phyloP scores from a whole-genome alignment of 2,888 invertebrate species.

The Apodemia zela region DNA sequence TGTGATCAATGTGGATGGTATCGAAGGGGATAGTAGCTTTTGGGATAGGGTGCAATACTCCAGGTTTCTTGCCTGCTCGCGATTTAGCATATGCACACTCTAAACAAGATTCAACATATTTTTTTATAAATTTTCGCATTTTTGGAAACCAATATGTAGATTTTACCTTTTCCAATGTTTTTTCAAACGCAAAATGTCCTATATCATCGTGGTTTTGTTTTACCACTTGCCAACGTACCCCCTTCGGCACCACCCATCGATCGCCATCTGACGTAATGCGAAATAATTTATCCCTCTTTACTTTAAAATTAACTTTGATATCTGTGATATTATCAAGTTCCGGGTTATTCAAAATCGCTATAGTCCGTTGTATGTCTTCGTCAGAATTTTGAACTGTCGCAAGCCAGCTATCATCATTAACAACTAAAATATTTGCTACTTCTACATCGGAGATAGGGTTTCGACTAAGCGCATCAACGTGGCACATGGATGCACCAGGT shows the following conservation, averaged over 20 bases:
- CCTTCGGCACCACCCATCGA: conserved; percentile 29
- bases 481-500: conserved; percentile 12
- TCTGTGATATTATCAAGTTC: conserved; percentile 22
- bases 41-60: conserved; percentile 28
- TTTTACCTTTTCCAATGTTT: conserved; percentile 25
- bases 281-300: conserved; percentile 23
- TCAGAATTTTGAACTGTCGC: conserved; percentile 27
- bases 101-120: conserved; percentile 28
- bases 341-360: conserved; percentile 26
- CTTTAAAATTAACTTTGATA: conserved; percentile 26
- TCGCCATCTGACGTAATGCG: conserved; percentile 23
- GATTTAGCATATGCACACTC: conserved; percentile 27
- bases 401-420: conserved; percentile 23
- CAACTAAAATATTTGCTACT: neutral
- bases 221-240: conserved; percentile 28
- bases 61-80: conserved; percentile 25
- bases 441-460: neutral
- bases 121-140: conserved; percentile 27
- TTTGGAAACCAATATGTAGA: conserved; percentile 27
- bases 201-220: conserved; percentile 28
- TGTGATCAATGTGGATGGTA: conserved; percentile 24
- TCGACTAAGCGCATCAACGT: conserved; percentile 7
- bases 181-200: conserved; percentile 29
- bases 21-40: conserved; percentile 25
- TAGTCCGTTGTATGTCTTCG: conserved; percentile 28